Base-by-base conservation (phyloP, 2,888 invertebrate genomes). In the Brachycybe producta region DNA sequence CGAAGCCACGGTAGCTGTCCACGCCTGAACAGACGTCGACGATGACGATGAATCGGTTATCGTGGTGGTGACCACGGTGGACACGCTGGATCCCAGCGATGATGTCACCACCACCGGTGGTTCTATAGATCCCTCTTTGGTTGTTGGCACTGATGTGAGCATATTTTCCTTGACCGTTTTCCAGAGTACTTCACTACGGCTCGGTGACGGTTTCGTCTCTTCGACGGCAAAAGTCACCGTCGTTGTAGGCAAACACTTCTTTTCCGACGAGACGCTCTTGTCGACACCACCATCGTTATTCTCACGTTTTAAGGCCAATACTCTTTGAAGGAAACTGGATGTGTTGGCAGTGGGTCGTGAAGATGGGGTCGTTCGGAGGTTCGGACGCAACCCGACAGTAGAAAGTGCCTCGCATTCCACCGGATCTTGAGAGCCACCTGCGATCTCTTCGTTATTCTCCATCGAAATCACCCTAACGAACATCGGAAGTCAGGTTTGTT, bases 1-100 rank as follows among this genome's bases (percentile, higher is more conserved):
- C 87, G 34, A 44, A 84, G 79, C 7, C 88, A 68, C 24, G 88
- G 67, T 0, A 87, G 88, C 48, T 87, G 68, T 1, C 88, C 88
- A 3, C 86, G 87, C 35, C 87, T 87, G 54, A 87, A 75, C 0
- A 84, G 53, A 45, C 39, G 54, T 48, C n/a, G 54, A 38, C 26
- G 53, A 49, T 32, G 53, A 39, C 21, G 51, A 19, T 47, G 53
- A 44, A n/a, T n/a, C n/a, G n/a, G n/a, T n/a, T n/a, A n/a, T n/a
- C n/a, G n/a, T n/a, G n/a, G n/a, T n/a, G 53, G 57, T 28, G 46
- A 52, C 24, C 43, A n/a, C 19, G 11, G 23, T 8, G 39, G 8
- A 23, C 17, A 13, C 5, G 5, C 17, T 23, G 65, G 86, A 84
- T n/a, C n/a, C n/a, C n/a, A n/a, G n/a, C 23, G 82, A 67, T 3